phyloP scores from a whole-genome alignment of 2,113 vertebrate species.

The Calyptomena viridis region DNA sequence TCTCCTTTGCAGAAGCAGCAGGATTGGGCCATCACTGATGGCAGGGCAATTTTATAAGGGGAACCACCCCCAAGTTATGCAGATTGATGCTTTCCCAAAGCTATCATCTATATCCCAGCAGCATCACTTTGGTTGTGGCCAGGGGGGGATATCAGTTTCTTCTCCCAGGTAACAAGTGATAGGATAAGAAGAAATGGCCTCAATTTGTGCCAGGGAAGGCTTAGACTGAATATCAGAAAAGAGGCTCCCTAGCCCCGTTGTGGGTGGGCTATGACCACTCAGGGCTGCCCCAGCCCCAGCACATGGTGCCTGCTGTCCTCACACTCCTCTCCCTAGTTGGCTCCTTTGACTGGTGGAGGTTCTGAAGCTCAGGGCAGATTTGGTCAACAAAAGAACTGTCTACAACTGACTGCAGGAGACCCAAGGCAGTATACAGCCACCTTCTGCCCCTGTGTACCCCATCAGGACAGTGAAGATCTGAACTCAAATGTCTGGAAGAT shows the following conservation, averaged over 20 bases:
- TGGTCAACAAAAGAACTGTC: neutral
- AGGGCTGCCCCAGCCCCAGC: neutral
- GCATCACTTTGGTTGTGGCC: neutral
- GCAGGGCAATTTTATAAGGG: neutral
- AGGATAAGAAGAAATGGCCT: neutral
- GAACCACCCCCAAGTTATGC: neutral
- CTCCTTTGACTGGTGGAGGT: neutral
- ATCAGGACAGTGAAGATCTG: accelerated
- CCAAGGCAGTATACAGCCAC: neutral
- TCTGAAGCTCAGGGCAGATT: neutral
- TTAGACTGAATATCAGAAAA: neutral
- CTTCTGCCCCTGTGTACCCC: accelerated
- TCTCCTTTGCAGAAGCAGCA: neutral
- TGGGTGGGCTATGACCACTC: neutral
- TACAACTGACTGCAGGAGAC: neutral
- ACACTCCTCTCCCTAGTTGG: neutral
- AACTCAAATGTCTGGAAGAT: neutral
- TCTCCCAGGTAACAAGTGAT: neutral
- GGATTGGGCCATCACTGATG: neutral
- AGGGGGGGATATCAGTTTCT: neutral
- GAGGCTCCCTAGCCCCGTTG: accelerated
- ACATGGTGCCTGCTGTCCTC: accelerated
- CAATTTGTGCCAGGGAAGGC: neutral
- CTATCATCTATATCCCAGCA: neutral
- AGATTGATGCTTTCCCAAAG: neutral